phyloP scores from a whole-genome alignment of 2,113 vertebrate species.

The Carassius auratus region DNA sequence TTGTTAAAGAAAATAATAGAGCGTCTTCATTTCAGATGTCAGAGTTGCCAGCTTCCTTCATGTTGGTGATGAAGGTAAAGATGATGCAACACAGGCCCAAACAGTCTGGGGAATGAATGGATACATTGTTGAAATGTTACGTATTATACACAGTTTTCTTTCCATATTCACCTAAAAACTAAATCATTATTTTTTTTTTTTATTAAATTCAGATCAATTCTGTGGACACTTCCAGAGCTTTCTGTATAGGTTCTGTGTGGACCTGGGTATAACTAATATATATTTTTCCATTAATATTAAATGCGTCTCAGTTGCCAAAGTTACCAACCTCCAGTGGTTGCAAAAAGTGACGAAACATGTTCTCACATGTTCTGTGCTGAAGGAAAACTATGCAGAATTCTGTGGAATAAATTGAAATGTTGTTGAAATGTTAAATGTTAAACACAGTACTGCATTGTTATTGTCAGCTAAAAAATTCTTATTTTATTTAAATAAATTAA shows the following conservation, averaged over 20 bases:
- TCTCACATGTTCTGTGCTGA: background rate
- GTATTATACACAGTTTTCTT: background rate
- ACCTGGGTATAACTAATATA: background rate
- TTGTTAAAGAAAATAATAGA: background rate
- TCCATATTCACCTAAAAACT: no score
- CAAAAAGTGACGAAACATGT: background rate
- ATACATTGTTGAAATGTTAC: background rate
- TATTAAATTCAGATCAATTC: no score
- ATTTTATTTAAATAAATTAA: background rate
- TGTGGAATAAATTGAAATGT: background rate
- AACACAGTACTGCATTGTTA: background rate
- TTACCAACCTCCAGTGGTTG: background rate
- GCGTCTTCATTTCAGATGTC: slow-evolving; percentile 1
- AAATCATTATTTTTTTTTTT: no score
- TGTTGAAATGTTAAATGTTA: background rate
- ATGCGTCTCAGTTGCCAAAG: background rate
- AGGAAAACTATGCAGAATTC: background rate
- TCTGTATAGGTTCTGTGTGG: background rate
- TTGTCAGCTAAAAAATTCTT: background rate
- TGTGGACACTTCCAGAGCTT: no score
- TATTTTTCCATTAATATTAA: background rate
- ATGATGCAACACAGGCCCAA: background rate
- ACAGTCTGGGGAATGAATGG: background rate
- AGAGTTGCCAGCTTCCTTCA: background rate
- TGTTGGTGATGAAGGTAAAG: slow-evolving; percentile 6